A percentile compares a stretch with the other conserved stretches of the same genome.
phyloP scores from a whole-genome alignment of 1,140 invertebrate genomes.

The Lethrus apterus region DNA sequence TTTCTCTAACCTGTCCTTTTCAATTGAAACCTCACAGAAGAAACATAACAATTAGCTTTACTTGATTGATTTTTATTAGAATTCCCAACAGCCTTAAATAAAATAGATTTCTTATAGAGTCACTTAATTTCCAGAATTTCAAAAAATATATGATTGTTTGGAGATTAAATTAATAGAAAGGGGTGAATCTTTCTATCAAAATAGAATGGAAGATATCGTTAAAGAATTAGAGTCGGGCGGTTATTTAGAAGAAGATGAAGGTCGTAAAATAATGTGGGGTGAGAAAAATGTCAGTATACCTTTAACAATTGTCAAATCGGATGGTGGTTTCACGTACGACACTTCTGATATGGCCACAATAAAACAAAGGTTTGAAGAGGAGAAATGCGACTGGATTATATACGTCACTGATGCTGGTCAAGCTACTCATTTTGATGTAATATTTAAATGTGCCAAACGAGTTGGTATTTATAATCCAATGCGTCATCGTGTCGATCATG shows the following conservation, averaged over 20 bases:
- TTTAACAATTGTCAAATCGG: constrained; percentile 93
- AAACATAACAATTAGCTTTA: too few species aligned
- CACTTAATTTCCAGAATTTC: constrained; percentile 62
- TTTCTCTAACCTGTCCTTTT: too few species aligned
- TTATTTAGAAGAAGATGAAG: constrained; percentile 81
- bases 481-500: constrained; percentile 74
- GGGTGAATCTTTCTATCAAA: constrained; percentile 98
- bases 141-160: constrained; percentile 72
- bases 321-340: constrained; percentile 98
- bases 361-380: constrained; percentile 79
- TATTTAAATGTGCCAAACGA: constrained; percentile 63
- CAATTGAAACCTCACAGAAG: too few species aligned
- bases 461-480: constrained; percentile 61
- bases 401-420: constrained; percentile 96
- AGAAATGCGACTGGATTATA: constrained; percentile 85
- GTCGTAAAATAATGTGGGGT: constrained; percentile 88
- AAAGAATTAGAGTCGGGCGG: constrained; percentile 68
- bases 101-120: background rate
- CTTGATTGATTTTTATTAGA: too few species aligned
- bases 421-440: constrained; percentile 73
- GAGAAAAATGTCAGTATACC: constrained; percentile 60
- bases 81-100: too few species aligned
- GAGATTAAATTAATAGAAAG: constrained; percentile 70
- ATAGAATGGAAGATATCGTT: constrained; percentile 78
- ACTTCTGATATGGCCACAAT: constrained; percentile 96